Evolutionary conservation across 30 jellyfish, hydroid and myxozoan species (phyloP), one percentile per base, ranked within the genome.

Genomic region (Aurelia sp.): DNA sequence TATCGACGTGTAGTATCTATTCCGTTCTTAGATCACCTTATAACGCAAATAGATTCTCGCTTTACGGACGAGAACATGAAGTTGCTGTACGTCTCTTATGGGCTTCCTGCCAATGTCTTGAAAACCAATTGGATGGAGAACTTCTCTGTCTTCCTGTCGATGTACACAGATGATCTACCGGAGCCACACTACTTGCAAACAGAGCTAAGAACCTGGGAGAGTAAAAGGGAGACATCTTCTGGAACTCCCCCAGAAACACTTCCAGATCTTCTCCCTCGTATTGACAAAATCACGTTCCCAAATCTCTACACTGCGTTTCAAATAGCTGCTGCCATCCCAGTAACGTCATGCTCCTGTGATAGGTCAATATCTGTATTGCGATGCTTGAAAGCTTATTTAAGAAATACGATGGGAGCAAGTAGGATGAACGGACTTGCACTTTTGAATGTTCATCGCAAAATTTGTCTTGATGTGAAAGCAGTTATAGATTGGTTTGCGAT

Each of bases 301-400:
- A 84, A 90, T 72, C 76, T 90, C 21, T 67, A 21, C 55, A 69
- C 74, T 57, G 96, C 84, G 17, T 48, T 90, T 44, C 65, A 71
- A 55, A 90, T 90, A 11, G 67, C 84, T 8, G 97, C 96, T 11
- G 67, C 92, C 18, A 22, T 75, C 17, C 97, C 97, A 21, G 78
- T 90, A 21, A 90, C 97, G 16, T 18, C 89, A 3, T 90, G 97
- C 60, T 60, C 41, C 21, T 90, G 97, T 68, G 92, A 90, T 27
- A 59, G 97, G 47, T 67, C 88, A 11, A 44, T 88, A 19, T 88
- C 92, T 22, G 76, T 76, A 13, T 33, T 88, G 27, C 80, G 88
- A 40, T 51, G 88, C 21, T 71, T 80, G 51, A 88, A 88, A 59
- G 65, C 88, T 18, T 76, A 87, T 57, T 35, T 71, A 11, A 64